Conservation (phyloP, 2,797 vertebrate genomes). For the Leptoclinus maculatus region DNA sequence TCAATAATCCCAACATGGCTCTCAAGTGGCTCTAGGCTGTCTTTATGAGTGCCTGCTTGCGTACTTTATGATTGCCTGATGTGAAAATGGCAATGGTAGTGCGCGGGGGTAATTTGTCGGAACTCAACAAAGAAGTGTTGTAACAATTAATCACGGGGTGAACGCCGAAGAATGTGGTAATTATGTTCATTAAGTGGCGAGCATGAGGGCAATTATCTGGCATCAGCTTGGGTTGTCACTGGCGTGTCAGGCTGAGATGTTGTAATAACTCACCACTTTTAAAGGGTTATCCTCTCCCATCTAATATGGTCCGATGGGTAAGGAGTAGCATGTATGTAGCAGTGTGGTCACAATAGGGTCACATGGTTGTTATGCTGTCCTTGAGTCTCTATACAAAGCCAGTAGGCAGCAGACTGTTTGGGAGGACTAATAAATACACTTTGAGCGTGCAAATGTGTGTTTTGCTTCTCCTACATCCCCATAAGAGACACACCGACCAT, state of each 20-base stretch:
- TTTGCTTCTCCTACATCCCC: constrained; percentile 17
- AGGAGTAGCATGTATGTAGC: constrained; percentile 33
- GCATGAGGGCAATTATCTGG: constrained; percentile 84
- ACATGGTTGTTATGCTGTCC: constrained; percentile 49
- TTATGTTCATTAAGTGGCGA: constrained; percentile 87
- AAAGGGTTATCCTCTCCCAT: constrained; percentile 64
- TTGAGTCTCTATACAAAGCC: constrained; percentile 30
- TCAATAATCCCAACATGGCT: constrained; percentile 79
- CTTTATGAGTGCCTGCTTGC: constrained; percentile 78
- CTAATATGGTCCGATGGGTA: constrained; percentile 63
- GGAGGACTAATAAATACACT: constrained; percentile 13
- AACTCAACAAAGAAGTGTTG: constrained; percentile 86
- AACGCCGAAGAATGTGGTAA: constrained; percentile 82
- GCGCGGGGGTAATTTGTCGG: constrained; percentile 82
- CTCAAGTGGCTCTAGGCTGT: constrained; percentile 79
- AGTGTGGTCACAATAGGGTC: constrained; percentile 47
- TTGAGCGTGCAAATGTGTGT: constrained; percentile 33
- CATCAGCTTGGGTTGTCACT: constrained; percentile 79
- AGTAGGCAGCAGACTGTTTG: neutral
- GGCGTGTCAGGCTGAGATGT: constrained; percentile 75
- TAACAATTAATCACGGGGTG: constrained; percentile 87
- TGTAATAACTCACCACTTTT: constrained; percentile 80
- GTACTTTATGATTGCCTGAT: constrained; percentile 83
- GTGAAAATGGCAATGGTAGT: constrained; percentile 80
- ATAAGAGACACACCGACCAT: neutral